Percentiles rank a stretch among this genome's conserved stretches.
Evolutionary conservation across 2,113 vertebrate genomes (phyloP).

Genomic region (Hirundichthys speculiger): DNA sequence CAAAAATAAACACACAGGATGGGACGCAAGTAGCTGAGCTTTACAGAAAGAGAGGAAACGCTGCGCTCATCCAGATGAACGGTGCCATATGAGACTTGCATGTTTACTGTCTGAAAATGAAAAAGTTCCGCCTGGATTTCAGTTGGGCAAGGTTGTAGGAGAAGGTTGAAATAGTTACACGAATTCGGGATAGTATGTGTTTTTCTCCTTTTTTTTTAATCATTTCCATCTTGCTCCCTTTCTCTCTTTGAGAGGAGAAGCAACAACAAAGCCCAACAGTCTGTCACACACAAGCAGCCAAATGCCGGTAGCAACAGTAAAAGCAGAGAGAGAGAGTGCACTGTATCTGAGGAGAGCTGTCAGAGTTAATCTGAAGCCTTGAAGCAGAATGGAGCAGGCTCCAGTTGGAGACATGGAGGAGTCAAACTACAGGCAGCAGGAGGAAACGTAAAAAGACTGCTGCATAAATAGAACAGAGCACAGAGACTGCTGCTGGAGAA

Average conservation of each 20-base stretch:
- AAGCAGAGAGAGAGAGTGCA: conserved; percentile 12
- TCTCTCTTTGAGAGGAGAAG: too few relatives aligned
- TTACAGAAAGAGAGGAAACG: conserved; percentile 37
- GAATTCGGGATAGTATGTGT: too few relatives aligned
- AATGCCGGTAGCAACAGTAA: too few relatives aligned
- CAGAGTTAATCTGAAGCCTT: conserved; percentile 48
- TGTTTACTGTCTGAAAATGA: conserved; percentile 33
- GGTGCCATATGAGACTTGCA: conserved; percentile 45
- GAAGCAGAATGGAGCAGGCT: conserved; percentile 43
- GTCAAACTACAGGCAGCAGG: conserved; percentile 48
- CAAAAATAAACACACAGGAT: conserved; percentile 42
- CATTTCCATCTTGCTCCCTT: too few relatives aligned
- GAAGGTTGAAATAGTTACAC: too few relatives aligned
- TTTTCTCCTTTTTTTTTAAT: too few relatives aligned
- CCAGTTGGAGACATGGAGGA: conserved; percentile 46
- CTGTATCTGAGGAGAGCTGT: conserved; percentile 41
- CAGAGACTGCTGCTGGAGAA: conserved; percentile 28
- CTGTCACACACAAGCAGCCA: too few relatives aligned
- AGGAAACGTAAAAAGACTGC: conserved; percentile 45
- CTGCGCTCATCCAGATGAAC: conserved; percentile 28
- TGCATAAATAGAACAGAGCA: conserved; percentile 62
- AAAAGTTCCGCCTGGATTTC: conserved; percentile 15
- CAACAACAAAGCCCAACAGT: too few relatives aligned
- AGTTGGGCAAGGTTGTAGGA: conserved; percentile 8
- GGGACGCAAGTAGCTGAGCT: conserved; percentile 30